Conservation (phyloP, 2,888 invertebrate species). For the Hyposoter didymator region DNA sequence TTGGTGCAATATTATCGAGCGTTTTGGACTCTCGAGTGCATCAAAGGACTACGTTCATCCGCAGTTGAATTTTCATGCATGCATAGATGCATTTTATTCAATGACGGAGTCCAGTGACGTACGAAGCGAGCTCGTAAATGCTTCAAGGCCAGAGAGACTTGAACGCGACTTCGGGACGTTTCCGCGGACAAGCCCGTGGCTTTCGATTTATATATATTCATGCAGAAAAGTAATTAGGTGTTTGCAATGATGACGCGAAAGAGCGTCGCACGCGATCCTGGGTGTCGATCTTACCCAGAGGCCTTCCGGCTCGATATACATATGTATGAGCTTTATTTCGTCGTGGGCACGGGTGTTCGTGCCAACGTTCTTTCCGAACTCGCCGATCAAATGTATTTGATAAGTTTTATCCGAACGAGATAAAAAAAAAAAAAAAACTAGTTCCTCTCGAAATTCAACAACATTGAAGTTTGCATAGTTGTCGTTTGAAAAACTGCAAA, state of each 20-base stretch:
- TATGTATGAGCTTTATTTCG: not conserved
- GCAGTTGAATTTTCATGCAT: constrained; percentile 21
- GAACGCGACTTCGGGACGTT: constrained; percentile 54
- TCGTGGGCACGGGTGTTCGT: not conserved
- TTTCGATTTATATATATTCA: constrained; percentile 57
- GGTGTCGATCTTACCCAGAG: constrained; percentile 5
- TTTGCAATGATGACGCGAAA: constrained; percentile 47
- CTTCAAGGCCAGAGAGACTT: constrained; percentile 56
- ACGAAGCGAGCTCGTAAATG: constrained; percentile 41
- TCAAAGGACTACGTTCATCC: constrained; percentile 52
- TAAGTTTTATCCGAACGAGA: not conserved
- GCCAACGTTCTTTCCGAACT: not conserved
- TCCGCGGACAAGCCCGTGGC: constrained; percentile 51
- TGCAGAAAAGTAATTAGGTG: constrained; percentile 60
- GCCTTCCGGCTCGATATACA: not conserved
- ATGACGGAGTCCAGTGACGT: constrained; percentile 64
- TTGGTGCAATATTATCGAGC: constrained; percentile 12
- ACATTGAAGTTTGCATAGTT: not conserved
- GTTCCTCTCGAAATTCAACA: not conserved
- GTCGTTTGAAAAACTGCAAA: not conserved
- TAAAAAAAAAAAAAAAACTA: not conserved
- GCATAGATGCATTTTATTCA: constrained; percentile 32
- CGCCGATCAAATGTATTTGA: not conserved
- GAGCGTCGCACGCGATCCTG: constrained; percentile 46
- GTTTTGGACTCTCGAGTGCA: constrained; percentile 11